Evolutionary conservation across 2,888 invertebrate genomes (phyloP), one percentile per base, ranked within the genome.

Genomic region (Apomyelois bistriatella): DNA sequence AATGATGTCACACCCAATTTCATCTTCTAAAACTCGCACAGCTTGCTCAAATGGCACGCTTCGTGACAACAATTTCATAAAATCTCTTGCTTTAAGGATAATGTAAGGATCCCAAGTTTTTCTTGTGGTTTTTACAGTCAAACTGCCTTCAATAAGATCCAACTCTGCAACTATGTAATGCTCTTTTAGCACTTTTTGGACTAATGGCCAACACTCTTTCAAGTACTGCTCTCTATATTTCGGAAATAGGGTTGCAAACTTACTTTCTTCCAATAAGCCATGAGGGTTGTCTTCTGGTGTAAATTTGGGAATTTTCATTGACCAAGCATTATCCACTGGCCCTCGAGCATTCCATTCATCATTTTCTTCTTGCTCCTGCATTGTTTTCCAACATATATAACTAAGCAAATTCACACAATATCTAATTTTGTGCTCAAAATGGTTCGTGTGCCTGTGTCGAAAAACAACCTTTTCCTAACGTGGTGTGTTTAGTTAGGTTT

Each of bases 81-180:
- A 93, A 80, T 99, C 99, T 57, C 99, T 92, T 0, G 98, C 98
- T 89, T 99, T 99, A 28, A 99, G 92, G 42, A 99, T 97, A 52
- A 98, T 96, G 66, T 96, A 99, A 0, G 99, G 99, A 90, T 99
- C 99, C 98, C 98, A 99, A 0, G 99, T 99, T 91, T 99, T 98
- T 52, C 96, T 91, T 0, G 98, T 98, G 0, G 99, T 99, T 79
- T 92, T 93, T 0, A 99, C 99, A 0, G 95, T 94, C 95, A 99
- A 96, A 68, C 97, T 98, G 40, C 99, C 94, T 91, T 99, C 98
- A 4, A 98, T 92, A 1, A 98, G 90, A 86, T 99, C 99, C 59
- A 99, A 85, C 71, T 98, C 98, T 0, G 96, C 97, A 69, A 94
- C 94, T 8, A 99, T 82, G 62, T 93, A 92, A 78, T 96, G 93